phyloP scores from a whole-genome alignment of 2,888 invertebrate species.

The Neoscelio sp. region DNA sequence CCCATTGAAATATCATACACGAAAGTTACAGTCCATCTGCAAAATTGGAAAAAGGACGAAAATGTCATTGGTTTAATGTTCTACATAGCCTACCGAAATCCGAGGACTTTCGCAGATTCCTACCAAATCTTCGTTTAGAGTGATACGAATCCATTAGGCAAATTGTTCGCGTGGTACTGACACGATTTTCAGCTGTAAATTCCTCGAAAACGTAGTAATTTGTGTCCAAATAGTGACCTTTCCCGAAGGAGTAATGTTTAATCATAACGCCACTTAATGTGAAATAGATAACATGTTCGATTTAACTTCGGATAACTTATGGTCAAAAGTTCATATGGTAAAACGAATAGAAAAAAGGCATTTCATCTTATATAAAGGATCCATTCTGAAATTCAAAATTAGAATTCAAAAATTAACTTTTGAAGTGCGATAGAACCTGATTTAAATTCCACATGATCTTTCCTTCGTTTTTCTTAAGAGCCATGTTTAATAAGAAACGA shows the following conservation, averaged over 20 bases:
- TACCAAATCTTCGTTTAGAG: conserved; percentile 23
- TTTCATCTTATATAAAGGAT: no score
- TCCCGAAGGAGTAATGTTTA: not conserved
- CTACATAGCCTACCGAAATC: not conserved
- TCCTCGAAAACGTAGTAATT: conserved; percentile 27
- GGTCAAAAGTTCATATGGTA: no score
- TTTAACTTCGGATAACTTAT: no score
- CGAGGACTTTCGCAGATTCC: not conserved
- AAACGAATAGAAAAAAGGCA: no score
- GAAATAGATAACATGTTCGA: no score
- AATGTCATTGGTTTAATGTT: not conserved
- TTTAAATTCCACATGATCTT: no score
- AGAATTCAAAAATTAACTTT: no score
- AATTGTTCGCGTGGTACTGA: conserved; percentile 57
- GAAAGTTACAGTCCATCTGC: conserved; percentile 29
- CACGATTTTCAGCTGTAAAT: conserved; percentile 44
- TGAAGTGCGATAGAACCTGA: no score
- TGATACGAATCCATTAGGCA: conserved; percentile 56
- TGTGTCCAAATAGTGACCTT: conserved; percentile 37
- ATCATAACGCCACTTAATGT: conserved; percentile 18
- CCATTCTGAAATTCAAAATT: no score
- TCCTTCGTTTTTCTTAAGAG: no score
- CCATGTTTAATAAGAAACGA: no score
- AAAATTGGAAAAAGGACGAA: conserved; percentile 23
- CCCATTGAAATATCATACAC: no score